Evolutionary conservation across 2,888 invertebrate species (phyloP).

Genomic region (Teinopalpus imperialis): DNA sequence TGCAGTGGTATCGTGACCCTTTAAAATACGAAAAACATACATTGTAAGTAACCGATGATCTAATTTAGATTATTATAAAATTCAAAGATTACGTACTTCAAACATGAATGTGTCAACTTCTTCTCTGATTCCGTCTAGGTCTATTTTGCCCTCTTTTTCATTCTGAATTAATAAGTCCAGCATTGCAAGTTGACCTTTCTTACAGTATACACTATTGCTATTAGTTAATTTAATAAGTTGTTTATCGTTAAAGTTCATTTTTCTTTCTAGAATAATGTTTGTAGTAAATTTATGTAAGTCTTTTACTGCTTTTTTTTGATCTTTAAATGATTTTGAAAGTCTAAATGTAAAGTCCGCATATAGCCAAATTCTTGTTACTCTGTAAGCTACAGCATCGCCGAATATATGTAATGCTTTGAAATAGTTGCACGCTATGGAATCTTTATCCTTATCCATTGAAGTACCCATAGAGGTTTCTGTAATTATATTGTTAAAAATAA

Average conservation of each 20-base stretch:
- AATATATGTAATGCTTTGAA: conserved; percentile 28
- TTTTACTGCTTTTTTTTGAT: conserved; percentile 24
- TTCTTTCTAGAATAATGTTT: conserved; percentile 29
- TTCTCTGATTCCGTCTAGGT: conserved; percentile 83
- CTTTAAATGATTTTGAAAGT: conserved; percentile 14
- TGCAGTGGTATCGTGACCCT: conserved; percentile 75
- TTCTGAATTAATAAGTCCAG: conserved; percentile 84
- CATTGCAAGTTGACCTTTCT: conserved; percentile 80
- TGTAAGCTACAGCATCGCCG: conserved; percentile 22
- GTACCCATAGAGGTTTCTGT: conserved; percentile 33
- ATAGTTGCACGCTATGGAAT: conserved; percentile 28
- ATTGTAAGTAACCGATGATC: too few species aligned
- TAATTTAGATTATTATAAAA: background rate
- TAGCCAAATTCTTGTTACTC: conserved; percentile 29
- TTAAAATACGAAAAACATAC: conserved; percentile 15
- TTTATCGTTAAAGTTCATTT: conserved; percentile 3
- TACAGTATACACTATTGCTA: conserved; percentile 31
- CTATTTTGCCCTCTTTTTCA: conserved; percentile 78
- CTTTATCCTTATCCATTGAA: conserved; percentile 27
- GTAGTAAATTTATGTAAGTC: conserved; percentile 31
- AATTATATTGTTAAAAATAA: too few species aligned
- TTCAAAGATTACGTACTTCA: conserved; percentile 69
- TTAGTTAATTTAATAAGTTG: background rate
- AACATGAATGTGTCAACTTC: conserved; percentile 89
- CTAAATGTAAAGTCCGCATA: conserved; percentile 24